Conservation (phyloP, 2,113 vertebrate species). For the Arothron firmamentum region DNA sequence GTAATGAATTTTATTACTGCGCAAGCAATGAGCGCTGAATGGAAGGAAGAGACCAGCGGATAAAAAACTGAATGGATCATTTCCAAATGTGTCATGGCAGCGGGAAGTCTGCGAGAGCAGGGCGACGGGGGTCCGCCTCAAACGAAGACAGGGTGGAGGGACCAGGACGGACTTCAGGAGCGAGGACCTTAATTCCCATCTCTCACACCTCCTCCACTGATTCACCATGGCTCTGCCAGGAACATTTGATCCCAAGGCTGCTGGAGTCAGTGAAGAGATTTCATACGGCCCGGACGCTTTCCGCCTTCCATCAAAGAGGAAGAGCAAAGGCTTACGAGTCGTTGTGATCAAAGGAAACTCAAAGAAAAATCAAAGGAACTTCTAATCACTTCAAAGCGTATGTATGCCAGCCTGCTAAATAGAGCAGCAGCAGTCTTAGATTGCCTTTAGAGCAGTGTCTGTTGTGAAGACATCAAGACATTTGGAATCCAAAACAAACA, state of each 20-base stretch:
- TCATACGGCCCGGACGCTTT: constrained; percentile 31
- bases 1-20: constrained; percentile 56
- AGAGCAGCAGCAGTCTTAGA: too few species aligned
- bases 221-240: constrained; percentile 31
- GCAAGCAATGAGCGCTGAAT: constrained; percentile 40
- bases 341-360: constrained; percentile 3
- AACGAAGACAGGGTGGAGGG: constrained; percentile 28
- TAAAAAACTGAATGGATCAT: constrained; percentile 55
- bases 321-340: constrained; percentile 19
- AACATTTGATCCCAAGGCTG: constrained; percentile 47
- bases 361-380: neutral
- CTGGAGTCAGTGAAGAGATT: constrained; percentile 40
- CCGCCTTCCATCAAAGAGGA: constrained; percentile 29
- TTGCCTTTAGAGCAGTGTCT: too few species aligned
- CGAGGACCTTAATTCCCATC: neutral
- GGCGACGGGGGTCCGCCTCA: constrained; percentile 2
- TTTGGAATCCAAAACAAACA: constrained; percentile 18
- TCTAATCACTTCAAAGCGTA: constrained; percentile 4
- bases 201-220: constrained; percentile 23
- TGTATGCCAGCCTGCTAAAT: constrained; percentile 13
- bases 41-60: constrained; percentile 37
- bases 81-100: constrained; percentile 38
- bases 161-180: constrained; percentile 7
- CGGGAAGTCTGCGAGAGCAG: constrained; percentile 27
- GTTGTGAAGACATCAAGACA: constrained; percentile 5